Evolutionary conservation across 2,888 invertebrate species (phyloP).

Genomic region (Pilophorus perplexus): DNA sequence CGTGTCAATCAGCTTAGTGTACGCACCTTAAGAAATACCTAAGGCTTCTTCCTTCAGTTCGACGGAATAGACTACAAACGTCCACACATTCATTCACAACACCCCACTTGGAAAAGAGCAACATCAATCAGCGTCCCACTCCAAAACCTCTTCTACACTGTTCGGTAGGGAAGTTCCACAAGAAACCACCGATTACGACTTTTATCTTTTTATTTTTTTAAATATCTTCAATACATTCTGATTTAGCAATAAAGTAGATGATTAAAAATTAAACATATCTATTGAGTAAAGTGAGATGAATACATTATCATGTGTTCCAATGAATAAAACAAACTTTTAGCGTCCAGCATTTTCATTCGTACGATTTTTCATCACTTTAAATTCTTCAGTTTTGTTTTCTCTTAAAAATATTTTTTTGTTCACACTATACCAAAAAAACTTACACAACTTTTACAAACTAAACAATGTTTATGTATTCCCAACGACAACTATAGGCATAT

Average conservation of each 20-base stretch:
- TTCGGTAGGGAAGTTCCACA: neutral
- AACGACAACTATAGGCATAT: constrained; percentile 4
- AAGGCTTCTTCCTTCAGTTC: no score
- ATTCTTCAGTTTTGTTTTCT: no score
- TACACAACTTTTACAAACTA: constrained; percentile 31
- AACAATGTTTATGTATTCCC: constrained; percentile 35
- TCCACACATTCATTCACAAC: no score
- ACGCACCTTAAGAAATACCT: no score
- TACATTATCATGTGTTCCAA: constrained; percentile 43
- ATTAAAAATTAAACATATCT: constrained; percentile 45
- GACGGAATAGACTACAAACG: no score
- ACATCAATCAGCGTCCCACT: no score
- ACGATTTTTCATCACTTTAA: no score
- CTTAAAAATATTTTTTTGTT: constrained; percentile 30
- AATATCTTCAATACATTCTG: constrained; percentile 45
- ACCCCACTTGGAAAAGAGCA: no score
- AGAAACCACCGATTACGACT: constrained; percentile 22
- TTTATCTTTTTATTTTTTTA: constrained; percentile 31
- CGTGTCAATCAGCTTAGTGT: no score
- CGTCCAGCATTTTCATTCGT: constrained; percentile 11
- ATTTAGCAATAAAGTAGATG: constrained; percentile 45
- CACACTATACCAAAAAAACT: constrained; percentile 38
- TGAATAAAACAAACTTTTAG: constrained; percentile 37
- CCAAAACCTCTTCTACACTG: no score
- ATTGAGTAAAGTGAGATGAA: constrained; percentile 43